Percentiles rank a stretch among this genome's conserved stretches.
Evolutionary conservation across 2,888 invertebrate genomes (phyloP).

Genomic region (Gandaritis pyraliata): DNA sequence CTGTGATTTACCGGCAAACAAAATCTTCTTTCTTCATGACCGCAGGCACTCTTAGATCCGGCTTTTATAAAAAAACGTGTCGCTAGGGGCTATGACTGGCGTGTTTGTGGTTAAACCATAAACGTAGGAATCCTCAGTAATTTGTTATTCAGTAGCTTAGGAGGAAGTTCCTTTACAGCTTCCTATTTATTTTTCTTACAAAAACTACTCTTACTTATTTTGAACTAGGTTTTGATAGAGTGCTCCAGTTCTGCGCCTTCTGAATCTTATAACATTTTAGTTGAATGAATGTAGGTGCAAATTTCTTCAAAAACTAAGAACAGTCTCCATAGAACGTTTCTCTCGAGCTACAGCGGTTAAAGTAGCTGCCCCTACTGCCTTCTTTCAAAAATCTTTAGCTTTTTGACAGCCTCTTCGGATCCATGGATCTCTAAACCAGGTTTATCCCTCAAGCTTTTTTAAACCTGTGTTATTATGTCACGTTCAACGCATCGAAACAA

Average conservation of each 20-base stretch:
- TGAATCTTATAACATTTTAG: too few relatives aligned
- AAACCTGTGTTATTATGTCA: background rate
- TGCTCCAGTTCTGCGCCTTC: too few relatives aligned
- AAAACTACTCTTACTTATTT: background rate
- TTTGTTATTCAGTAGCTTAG: conserved; percentile 10
- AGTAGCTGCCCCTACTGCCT: too few relatives aligned
- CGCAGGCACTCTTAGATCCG: conserved; percentile 7
- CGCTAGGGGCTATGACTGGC: conserved; percentile 14
- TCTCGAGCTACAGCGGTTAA: too few relatives aligned
- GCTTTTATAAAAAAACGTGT: conserved; percentile 21
- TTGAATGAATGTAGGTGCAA: too few relatives aligned
- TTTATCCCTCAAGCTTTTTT: too few relatives aligned
- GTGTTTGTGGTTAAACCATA: conserved; percentile 14
- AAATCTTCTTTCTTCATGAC: conserved; percentile 7
- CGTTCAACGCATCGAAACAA: conserved; percentile 10
- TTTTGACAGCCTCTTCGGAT: too few relatives aligned
- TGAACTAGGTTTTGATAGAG: too few relatives aligned
- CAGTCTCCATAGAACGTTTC: too few relatives aligned
- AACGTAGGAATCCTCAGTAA: conserved; percentile 10
- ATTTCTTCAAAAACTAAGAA: too few relatives aligned
- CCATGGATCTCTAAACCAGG: too few relatives aligned
- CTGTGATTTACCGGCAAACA: background rate
- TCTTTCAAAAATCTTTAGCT: too few relatives aligned
- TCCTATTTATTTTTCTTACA: background rate
- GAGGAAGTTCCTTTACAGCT: conserved; percentile 12